Evolutionary conservation across 53 echinoderm and acorn worm genomes (phyloP), one percentile per base, ranked within the genome.

Genomic region (Crossaster papposus): DNA sequence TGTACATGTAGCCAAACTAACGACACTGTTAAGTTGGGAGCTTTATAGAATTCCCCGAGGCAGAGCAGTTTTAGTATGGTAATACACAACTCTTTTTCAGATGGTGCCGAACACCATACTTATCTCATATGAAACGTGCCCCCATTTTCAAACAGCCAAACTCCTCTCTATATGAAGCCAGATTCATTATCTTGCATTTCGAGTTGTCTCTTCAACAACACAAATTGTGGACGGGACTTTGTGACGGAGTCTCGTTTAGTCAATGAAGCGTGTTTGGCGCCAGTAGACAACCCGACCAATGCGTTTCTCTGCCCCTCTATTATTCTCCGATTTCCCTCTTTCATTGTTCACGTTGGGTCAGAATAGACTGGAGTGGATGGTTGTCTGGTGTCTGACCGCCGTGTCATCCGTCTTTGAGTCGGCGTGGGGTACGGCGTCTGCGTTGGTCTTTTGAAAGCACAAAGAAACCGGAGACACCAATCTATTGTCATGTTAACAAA

Each of bases 251-350:
- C 87, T 63, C 58, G 44, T 77, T 77, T 55, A 87, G 35, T 24
- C 75, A 87, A 77, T 77, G 76, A 76, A 76, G 87, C 87, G 87
- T 87, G 77, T 51, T 10, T 87, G 87, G 87, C 87, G 87, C 87
- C 87, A 87, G 44, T 38, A 58, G 76, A 87, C 38, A 52, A 58
- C 72, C 10, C 24, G 17, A 10, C 22, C n/a, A 68, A 8, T 24
- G 65, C 70, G 65, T 65, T 70, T 72, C 30, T 36, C 33, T 32
- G 12, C 38, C 63, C 36, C 36, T 58, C 54, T 24, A 55, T 87
- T 75, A 55, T 87, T 55, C 37, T 75, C 23, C 33, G 58, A 63
- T 87, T 14, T 30, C 71, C 71, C 31, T 14, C 23, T 37, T 0
- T 53, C 63, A 87, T 87, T 87, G 87, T 87, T 77, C 76, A 53